Evolutionary conservation across 2,797 vertebrate species (phyloP).

Genomic region (Mus minutoides): DNA sequence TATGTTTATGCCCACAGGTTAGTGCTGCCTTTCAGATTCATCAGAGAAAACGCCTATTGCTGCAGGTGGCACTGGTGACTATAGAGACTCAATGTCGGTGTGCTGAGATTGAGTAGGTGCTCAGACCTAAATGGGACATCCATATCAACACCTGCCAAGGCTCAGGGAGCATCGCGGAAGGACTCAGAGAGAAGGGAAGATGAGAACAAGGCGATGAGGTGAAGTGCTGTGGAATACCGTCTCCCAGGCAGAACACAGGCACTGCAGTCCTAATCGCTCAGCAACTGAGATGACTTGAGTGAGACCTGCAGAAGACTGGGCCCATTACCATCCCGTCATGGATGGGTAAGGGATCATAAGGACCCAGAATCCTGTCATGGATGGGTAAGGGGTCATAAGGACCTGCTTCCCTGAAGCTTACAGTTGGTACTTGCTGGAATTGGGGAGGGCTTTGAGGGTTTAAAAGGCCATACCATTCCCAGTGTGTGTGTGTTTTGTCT

Average conservation of each 20-base stretch:
- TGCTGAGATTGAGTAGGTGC: no score
- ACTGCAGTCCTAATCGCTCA: not conserved
- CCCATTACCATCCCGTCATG: not conserved
- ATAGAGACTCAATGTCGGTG: no score
- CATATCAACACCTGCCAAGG: not conserved
- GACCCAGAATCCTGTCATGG: not conserved
- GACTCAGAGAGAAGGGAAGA: not conserved
- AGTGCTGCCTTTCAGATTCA: no score
- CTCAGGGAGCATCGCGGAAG: not conserved
- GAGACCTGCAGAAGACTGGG: not conserved
- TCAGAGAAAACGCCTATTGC: no score
- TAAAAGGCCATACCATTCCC: not conserved
- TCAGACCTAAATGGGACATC: no score
- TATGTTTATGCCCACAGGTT: not conserved
- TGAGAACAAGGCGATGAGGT: not conserved
- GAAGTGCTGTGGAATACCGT: not conserved
- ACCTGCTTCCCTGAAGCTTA: not conserved
- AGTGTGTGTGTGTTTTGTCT: not conserved
- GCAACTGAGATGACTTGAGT: not conserved
- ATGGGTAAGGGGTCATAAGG: not conserved
- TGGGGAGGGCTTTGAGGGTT: no score
- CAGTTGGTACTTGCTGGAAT: not conserved
- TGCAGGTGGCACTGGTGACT: no score
- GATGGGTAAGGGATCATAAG: no score
- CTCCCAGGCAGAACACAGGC: not conserved